These are phyloP conservation scores for Lathronympha strigana DNA, from an alignment of 2,888 invertebrate species.

Conservation along the genomic window DNA sequence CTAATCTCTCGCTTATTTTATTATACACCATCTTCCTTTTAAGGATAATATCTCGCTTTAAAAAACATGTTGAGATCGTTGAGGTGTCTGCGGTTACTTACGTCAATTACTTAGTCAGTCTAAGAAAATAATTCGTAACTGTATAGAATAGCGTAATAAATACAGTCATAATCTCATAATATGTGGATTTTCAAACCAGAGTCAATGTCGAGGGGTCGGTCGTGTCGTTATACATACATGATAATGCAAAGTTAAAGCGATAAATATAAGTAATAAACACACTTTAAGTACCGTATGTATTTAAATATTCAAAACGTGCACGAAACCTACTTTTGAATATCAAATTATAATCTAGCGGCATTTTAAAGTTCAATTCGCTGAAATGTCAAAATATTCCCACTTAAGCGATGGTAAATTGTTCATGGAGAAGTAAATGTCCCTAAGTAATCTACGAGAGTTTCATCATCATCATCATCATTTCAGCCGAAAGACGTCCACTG, in stretches of 20 bases:
- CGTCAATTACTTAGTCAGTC: background rate
- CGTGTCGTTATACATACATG: constrained; percentile 10
- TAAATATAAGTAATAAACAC: constrained; percentile 14
- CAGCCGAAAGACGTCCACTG: no score
- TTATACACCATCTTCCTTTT: no score
- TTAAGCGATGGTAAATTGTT: background rate
- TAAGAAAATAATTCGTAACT: background rate
- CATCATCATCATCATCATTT: no score
- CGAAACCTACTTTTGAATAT: constrained; percentile 41
- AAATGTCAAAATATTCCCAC: constrained; percentile 52
- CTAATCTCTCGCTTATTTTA: no score
- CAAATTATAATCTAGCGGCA: constrained; percentile 44
- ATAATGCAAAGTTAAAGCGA: constrained; percentile 19
- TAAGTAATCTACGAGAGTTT: background rate
- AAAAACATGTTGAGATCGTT: no score
- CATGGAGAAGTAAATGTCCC: background rate
- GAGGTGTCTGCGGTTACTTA: no score
- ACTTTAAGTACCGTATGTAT: constrained; percentile 1
- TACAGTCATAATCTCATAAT: constrained; percentile 5
- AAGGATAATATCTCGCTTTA: no score
- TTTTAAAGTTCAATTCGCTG: constrained; percentile 51
- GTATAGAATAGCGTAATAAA: background rate
- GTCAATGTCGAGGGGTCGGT: constrained; percentile 23
- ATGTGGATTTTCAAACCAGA: constrained; percentile 3
- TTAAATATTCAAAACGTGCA: constrained; percentile 49